Percentiles rank a stretch among this genome's conserved stretches.
Conservation (phyloP, 2,888 invertebrate genomes). For the Diarsia rubi region DNA sequence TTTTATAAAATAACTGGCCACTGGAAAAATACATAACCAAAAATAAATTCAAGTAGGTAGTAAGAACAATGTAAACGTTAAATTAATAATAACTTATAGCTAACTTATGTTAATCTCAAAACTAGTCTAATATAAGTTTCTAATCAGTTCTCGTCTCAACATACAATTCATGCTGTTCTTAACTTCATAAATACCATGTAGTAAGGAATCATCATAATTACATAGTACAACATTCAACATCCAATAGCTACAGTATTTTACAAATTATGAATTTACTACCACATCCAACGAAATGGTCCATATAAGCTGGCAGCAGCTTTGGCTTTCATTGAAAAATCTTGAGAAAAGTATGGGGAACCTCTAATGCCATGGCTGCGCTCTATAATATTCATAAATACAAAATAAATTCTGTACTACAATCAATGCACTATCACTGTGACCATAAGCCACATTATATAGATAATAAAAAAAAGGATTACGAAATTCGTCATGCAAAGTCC, state of each 20-base stretch:
- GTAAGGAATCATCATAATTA: not conserved
- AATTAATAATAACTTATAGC: not conserved
- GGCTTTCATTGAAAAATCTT: not conserved
- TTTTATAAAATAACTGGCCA: not conserved
- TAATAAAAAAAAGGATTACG: conserved; percentile 26
- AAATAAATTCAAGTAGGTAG: conserved; percentile 4
- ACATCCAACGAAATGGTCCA: not conserved
- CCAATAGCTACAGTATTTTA: not conserved
- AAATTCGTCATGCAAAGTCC: conserved; percentile 89
- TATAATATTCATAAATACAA: conserved; percentile 11
- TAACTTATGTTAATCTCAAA: not conserved
- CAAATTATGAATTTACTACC: not conserved
- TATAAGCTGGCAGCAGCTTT: not conserved
- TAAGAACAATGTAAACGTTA: not conserved
- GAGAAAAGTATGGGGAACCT: not conserved
- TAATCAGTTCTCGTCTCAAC: conserved; percentile 32
- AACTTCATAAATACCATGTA: conserved; percentile 1
- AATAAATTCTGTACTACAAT: conserved; percentile 23
- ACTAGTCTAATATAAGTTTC: conserved; percentile 18
- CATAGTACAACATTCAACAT: conserved; percentile 8
- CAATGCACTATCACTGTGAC: conserved; percentile 45
- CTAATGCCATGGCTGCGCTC: conserved; percentile 7
- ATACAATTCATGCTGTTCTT: conserved; percentile 8
- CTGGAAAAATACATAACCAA: not conserved
- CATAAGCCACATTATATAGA: conserved; percentile 23